Percentiles rank a stretch among this genome's conserved stretches.
Conservation (phyloP, 2,113 vertebrate genomes). For the Sapayoa aenigma region DNA sequence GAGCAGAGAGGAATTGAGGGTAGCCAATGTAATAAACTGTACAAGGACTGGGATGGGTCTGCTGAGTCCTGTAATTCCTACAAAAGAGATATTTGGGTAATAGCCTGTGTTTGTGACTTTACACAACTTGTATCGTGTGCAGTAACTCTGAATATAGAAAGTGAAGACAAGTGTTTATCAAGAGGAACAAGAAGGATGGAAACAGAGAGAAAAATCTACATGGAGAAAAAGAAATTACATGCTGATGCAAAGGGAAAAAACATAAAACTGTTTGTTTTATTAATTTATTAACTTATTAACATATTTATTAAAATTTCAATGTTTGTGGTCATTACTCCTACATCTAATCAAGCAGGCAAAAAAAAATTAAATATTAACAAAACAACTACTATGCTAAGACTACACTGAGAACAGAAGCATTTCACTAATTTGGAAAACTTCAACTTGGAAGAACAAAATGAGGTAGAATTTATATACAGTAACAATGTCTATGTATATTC, state of each 20-base stretch:
- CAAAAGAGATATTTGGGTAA: not conserved
- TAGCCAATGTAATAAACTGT: not conserved
- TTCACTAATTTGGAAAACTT: not conserved
- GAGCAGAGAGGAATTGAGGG: not conserved
- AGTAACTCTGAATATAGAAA: not conserved
- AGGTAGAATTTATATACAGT: not conserved
- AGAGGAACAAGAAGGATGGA: not conserved
- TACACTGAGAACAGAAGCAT: not conserved
- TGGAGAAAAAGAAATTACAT: not conserved
- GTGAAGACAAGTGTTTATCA: not conserved
- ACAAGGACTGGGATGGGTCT: not conserved
- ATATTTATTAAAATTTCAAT: not conserved
- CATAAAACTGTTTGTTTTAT: not conserved
- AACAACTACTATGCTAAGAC: too few species aligned
- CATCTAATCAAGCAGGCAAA: not conserved
- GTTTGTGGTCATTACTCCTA: not conserved
- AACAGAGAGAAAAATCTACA: not conserved
- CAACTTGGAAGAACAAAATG: not conserved
- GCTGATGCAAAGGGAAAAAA: not conserved
- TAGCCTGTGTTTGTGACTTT: not conserved
- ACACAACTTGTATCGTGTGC: not conserved
- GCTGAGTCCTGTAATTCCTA: not conserved
- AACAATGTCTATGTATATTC: not conserved
- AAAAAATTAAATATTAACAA: not conserved
- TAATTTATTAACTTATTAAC: not conserved